Evolutionary conservation across 1,140 invertebrate genomes (phyloP).

Genomic region (Teleogryllus occipitalis): DNA sequence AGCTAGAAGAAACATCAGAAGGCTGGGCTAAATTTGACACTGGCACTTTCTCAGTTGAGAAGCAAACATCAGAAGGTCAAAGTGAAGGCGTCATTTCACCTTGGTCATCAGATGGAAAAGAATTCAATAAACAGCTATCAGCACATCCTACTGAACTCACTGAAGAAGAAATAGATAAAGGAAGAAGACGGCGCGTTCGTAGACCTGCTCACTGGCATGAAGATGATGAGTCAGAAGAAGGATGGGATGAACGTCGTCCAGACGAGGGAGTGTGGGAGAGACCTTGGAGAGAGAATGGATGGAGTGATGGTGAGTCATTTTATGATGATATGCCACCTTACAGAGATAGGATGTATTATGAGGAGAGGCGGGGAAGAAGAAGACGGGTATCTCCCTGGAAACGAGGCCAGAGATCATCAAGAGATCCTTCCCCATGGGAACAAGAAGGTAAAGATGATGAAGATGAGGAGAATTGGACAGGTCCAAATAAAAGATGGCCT

Average conservation of each 20-base stretch:
- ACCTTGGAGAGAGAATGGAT: slow-evolving; percentile 32
- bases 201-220: slow-evolving; percentile 25
- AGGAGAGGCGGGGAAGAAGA: slow-evolving; percentile 25
- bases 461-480: slow-evolving; percentile 33
- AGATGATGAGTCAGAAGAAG: slow-evolving; percentile 33
- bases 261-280: slow-evolving; percentile 27
- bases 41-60: slow-evolving; percentile 32
- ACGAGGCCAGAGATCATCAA: slow-evolving; percentile 50
- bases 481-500: slow-evolving; percentile 20
- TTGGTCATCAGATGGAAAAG: slow-evolving; percentile 68
- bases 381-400: slow-evolving; percentile 31
- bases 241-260: slow-evolving; percentile 18
- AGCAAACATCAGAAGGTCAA: slow-evolving; percentile 36
- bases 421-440: slow-evolving; percentile 63
- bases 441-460: slow-evolving; percentile 42
- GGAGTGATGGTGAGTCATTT: slow-evolving; percentile 33
- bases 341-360: slow-evolving; percentile 14
- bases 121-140: slow-evolving; percentile 34
- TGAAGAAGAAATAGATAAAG: slow-evolving; percentile 11
- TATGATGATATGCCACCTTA: slow-evolving; percentile 29
- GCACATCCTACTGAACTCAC: background rate
- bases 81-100: slow-evolving; percentile 52
- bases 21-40: slow-evolving; percentile 45
- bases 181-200: background rate
- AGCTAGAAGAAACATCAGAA: slow-evolving; percentile 22